Conservation (phyloP, 2,888 invertebrate species). For the Hermaeophaga mercurialis region DNA sequence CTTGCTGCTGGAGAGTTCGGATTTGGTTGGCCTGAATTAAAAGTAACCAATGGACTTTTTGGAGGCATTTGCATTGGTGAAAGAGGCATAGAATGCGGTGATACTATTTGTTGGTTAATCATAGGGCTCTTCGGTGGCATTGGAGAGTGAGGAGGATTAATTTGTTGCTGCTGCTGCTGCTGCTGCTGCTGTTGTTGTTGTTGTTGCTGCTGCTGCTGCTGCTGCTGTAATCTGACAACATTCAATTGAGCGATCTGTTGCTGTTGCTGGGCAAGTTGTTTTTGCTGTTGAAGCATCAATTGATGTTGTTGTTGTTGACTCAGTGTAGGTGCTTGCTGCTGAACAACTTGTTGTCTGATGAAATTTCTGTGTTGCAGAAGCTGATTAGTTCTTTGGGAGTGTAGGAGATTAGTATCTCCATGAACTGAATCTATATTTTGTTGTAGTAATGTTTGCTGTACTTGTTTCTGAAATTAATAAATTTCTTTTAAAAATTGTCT, state of each 20-base stretch:
- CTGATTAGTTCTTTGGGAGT: conserved; percentile 51
- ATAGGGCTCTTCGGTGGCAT: conserved; percentile 63
- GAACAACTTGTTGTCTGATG: conserved; percentile 54
- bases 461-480: conserved; percentile 51
- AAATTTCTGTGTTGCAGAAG: conserved; percentile 53
- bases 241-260: conserved; percentile 56
- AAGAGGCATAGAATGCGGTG: conserved; percentile 57
- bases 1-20: conserved; percentile 65
- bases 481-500: too few relatives aligned
- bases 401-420: conserved; percentile 58
- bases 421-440: conserved; percentile 48
- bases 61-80: conserved; percentile 59
- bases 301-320: conserved; percentile 55
- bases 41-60: conserved; percentile 55
- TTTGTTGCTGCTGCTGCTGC: conserved; percentile 41
- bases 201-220: conserved; percentile 38
- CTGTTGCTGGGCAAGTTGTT: conserved; percentile 48
- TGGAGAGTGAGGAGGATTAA: conserved; percentile 60
- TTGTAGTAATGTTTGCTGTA: conserved; percentile 46
- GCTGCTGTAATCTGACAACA: conserved; percentile 53
- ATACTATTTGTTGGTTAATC: conserved; percentile 56
- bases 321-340: conserved; percentile 49
- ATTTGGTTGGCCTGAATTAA: conserved; percentile 56
- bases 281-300: conserved; percentile 52
- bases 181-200: conserved; percentile 42